A percentile compares a stretch with the other conserved stretches of the same genome.
Evolutionary conservation across 92 coral and sea anemone genomes (phyloP).

Genomic region (Phenganax subtilis): DNA sequence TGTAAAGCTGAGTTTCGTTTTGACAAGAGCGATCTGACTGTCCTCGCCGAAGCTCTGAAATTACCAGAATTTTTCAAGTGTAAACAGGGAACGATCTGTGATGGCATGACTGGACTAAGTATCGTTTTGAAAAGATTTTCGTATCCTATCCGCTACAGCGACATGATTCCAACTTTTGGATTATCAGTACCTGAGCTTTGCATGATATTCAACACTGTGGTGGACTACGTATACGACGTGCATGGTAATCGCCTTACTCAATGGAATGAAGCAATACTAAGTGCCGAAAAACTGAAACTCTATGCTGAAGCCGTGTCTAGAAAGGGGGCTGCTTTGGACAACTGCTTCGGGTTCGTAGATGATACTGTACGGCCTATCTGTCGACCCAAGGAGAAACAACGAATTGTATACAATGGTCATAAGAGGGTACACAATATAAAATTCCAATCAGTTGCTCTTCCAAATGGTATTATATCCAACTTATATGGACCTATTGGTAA

Average conservation of each 20-base stretch:
- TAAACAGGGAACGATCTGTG: not conserved
- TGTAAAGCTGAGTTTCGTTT: constrained; percentile 3
- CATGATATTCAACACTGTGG: constrained; percentile 20
- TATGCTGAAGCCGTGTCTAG: constrained; percentile 37
- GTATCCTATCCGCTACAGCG: constrained; percentile 12
- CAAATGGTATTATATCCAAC: constrained; percentile 46
- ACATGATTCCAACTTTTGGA: constrained; percentile 18
- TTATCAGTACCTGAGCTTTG: constrained; percentile 26
- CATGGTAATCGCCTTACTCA: constrained; percentile 30
- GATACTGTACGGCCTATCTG: constrained; percentile 43
- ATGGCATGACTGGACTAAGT: not conserved
- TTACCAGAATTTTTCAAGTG: constrained; percentile 10
- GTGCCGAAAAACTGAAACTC: constrained; percentile 19
- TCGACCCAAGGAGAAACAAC: constrained; percentile 36
- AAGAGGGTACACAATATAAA: constrained; percentile 36
- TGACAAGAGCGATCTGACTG: not conserved
- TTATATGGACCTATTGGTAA: constrained; percentile 45
- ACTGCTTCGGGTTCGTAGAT: constrained; percentile 49
- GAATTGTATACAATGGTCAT: constrained; percentile 46
- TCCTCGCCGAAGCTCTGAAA: not conserved
- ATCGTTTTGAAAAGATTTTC: constrained; percentile 14
- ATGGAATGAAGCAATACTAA: constrained; percentile 35
- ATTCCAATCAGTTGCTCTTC: constrained; percentile 48
- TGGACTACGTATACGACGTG: constrained; percentile 5
- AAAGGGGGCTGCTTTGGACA: constrained; percentile 41